These are phyloP conservation scores for Trypoxylus dichotomus DNA, from an alignment of 1,140 invertebrate genomes.

Conservation along the genomic window DNA sequence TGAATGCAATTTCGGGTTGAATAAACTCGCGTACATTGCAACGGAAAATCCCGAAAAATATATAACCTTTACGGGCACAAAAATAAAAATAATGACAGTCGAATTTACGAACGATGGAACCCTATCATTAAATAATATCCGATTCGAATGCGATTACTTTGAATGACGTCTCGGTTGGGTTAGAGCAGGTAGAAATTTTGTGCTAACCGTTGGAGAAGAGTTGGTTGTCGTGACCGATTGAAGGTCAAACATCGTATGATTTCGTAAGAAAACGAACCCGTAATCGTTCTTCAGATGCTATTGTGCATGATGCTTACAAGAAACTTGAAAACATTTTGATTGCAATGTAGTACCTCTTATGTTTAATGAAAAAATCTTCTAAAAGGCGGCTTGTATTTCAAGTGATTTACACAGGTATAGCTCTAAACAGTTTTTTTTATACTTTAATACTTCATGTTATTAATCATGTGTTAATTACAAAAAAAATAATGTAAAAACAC, in stretches of 20 bases:
- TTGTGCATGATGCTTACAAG: constrained; percentile 9
- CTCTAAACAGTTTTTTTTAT: no score
- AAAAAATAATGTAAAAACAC: no score
- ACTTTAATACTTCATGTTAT: no score
- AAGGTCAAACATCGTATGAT: constrained; percentile 23
- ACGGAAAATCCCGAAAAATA: background rate
- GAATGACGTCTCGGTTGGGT: background rate
- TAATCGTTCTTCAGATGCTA: constrained; percentile 2
- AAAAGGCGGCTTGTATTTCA: background rate
- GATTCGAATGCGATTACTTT: background rate
- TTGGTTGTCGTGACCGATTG: constrained; percentile 13
- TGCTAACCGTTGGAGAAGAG: background rate
- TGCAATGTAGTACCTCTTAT: background rate
- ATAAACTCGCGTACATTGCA: background rate
- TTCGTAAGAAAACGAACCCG: constrained; percentile 21
- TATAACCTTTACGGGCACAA: background rate
- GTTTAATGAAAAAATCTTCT: background rate
- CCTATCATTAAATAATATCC: constrained; percentile 10
- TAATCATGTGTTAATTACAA: no score
- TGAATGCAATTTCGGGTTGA: background rate
- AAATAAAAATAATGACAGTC: background rate
- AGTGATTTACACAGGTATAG: no score
- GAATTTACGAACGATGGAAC: background rate
- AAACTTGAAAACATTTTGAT: background rate
- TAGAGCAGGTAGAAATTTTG: constrained; percentile 2